phyloP scores from a whole-genome alignment of 2,113 vertebrate genomes.

The Lynx canadensis region DNA sequence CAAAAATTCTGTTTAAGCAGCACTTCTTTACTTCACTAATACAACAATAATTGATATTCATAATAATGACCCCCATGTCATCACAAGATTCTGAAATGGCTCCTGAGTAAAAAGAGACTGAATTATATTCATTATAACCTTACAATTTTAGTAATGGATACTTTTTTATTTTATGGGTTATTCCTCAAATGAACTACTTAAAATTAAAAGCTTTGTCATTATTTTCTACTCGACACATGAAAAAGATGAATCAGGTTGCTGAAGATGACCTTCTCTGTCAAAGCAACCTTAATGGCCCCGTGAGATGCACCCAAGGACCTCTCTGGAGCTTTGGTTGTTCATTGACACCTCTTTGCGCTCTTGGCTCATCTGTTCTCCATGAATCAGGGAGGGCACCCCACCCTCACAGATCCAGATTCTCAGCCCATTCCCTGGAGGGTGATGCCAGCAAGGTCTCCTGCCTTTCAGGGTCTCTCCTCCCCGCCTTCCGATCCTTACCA shows the following conservation, averaged over 20 bases:
- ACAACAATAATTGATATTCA: constrained; percentile 39
- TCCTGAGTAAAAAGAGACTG: not conserved
- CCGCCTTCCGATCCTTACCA: not conserved
- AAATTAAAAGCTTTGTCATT: not conserved
- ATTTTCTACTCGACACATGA: not conserved
- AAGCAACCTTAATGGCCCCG: not conserved
- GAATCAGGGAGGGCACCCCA: not conserved
- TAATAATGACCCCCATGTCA: not conserved
- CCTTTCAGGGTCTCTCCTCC: not conserved
- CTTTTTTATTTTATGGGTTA: not conserved
- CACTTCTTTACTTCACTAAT: not conserved
- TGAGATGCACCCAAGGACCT: not conserved
- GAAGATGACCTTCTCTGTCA: not conserved
- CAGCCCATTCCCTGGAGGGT: not conserved
- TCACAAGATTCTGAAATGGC: constrained; percentile 41
- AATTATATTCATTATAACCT: not conserved
- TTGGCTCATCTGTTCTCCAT: not conserved
- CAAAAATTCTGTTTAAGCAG: constrained; percentile 30
- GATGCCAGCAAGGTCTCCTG: not conserved
- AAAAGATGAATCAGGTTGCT: not conserved
- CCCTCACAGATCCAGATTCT: not conserved
- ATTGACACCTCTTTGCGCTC: not conserved
- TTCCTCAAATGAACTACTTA: not conserved
- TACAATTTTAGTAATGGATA: constrained; percentile 10
- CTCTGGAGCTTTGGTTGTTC: not conserved